Conservation (phyloP, 2,888 invertebrate genomes). For the Biston stratarius region DNA sequence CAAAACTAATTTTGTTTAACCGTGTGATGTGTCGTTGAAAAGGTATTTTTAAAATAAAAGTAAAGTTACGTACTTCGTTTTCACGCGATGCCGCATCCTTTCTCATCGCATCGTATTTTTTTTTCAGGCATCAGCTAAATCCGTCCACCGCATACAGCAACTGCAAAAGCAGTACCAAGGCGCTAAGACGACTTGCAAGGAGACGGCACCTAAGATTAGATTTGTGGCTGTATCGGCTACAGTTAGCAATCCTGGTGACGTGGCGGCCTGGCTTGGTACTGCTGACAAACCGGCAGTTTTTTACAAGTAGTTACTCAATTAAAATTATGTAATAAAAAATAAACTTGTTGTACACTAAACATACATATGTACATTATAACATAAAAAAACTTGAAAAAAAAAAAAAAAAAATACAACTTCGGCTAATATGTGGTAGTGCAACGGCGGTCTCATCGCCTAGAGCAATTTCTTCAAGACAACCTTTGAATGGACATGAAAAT, state of each 20-base stretch:
- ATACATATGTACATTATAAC: neutral
- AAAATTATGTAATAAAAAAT: neutral
- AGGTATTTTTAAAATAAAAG: no score
- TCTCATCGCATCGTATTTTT: neutral
- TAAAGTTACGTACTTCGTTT: no score
- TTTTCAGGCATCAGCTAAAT: constrained; percentile 70
- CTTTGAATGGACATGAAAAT: no score
- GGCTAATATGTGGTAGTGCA: no score
- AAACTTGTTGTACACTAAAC: no score
- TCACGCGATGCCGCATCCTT: no score
- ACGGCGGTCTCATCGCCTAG: no score
- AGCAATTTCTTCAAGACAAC: no score
- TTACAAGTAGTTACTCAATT: constrained; percentile 74
- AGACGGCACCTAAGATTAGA: constrained; percentile 74
- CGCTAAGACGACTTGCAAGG: constrained; percentile 35
- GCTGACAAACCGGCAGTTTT: constrained; percentile 76
- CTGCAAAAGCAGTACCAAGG: constrained; percentile 64
- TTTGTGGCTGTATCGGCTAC: constrained; percentile 93
- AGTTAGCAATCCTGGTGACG: constrained; percentile 91
- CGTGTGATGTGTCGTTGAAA: no score
- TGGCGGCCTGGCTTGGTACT: constrained; percentile 90
- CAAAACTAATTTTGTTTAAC: no score
- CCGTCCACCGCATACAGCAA: constrained; percentile 71
- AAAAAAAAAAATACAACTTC: no score
- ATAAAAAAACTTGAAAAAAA: no score